Evolutionary conservation across 2,797 vertebrate species (phyloP).

Genomic region (Danio albolineatus): DNA sequence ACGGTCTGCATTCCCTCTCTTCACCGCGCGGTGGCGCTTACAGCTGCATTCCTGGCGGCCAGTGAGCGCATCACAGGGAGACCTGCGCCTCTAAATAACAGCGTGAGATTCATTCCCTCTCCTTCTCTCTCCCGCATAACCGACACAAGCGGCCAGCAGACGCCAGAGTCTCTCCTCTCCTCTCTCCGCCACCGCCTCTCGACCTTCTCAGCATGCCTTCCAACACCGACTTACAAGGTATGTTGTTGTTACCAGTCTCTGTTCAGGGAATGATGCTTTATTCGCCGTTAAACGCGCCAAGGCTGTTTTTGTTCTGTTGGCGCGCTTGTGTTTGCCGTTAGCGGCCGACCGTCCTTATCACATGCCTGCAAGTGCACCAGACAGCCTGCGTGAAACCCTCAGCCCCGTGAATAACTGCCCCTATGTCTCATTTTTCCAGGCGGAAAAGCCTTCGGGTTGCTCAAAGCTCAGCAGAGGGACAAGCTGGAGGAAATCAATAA

Average conservation of each 20-base stretch:
- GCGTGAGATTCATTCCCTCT: conserved; percentile 22
- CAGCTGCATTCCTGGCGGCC: conserved; percentile 16
- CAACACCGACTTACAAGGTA: conserved; percentile 77
- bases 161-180: not conserved
- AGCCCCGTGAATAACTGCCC: conserved; percentile 1
- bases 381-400: not conserved
- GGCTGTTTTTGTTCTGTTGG: conserved; percentile 10
- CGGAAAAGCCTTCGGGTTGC: conserved; percentile 87
- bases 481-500: conserved; percentile 88
- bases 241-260: not conserved
- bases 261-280: not conserved
- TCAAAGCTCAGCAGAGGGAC: conserved; percentile 87
- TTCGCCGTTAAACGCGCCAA: not conserved
- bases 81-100: not conserved
- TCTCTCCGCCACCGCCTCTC: conserved; percentile 37
- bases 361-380: conserved; percentile 39
- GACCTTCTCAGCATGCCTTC: conserved; percentile 76
- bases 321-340: conserved; percentile 2
- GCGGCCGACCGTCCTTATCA: conserved; percentile 33
- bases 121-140: conserved; percentile 27
- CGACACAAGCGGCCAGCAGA: not conserved
- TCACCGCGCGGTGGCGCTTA: conserved; percentile 50
- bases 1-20: not conserved
- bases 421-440: conserved; percentile 71
- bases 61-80: conserved; percentile 35